These are phyloP conservation scores for Thunnus albacares DNA, from an alignment of 2,797 vertebrate genomes.

Conservation along the genomic window DNA sequence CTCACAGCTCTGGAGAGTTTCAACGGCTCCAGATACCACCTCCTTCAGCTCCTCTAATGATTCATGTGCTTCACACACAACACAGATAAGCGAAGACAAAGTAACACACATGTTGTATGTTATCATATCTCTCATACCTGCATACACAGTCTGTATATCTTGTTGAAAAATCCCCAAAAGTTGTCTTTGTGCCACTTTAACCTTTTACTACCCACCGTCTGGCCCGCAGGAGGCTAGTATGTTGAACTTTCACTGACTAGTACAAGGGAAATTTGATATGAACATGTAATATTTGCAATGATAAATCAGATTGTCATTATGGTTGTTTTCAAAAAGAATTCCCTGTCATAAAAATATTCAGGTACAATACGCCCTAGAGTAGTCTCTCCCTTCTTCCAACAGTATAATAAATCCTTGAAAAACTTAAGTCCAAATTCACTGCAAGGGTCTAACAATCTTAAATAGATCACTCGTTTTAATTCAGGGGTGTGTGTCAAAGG, in stretches of 20 bases:
- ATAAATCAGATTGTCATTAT: too few species aligned
- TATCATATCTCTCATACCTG: conserved; percentile 8
- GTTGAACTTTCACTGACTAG: neutral
- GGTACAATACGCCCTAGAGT: neutral
- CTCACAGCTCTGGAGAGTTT: conserved; percentile 59
- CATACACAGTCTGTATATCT: neutral
- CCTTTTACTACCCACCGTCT: conserved; percentile 3
- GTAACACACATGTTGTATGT: conserved; percentile 20
- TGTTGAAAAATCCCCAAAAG: neutral
- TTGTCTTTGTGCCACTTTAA: conserved; percentile 7
- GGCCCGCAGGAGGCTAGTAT: neutral
- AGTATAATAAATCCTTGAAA: conserved; percentile 1
- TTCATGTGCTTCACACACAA: conserved; percentile 24
- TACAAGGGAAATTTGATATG: neutral
- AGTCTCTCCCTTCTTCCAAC: neutral
- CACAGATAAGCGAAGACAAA: conserved; percentile 24
- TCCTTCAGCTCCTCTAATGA: conserved; percentile 33
- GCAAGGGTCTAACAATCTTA: neutral
- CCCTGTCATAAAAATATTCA: neutral
- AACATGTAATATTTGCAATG: neutral
- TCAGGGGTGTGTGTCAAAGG: neutral
- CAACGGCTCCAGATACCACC: conserved; percentile 36
- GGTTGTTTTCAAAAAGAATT: neutral
- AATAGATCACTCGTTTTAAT: neutral
- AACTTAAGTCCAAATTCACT: neutral